Evolutionary conservation across 2,888 invertebrate species (phyloP).

Genomic region (Sesamia inferens): DNA sequence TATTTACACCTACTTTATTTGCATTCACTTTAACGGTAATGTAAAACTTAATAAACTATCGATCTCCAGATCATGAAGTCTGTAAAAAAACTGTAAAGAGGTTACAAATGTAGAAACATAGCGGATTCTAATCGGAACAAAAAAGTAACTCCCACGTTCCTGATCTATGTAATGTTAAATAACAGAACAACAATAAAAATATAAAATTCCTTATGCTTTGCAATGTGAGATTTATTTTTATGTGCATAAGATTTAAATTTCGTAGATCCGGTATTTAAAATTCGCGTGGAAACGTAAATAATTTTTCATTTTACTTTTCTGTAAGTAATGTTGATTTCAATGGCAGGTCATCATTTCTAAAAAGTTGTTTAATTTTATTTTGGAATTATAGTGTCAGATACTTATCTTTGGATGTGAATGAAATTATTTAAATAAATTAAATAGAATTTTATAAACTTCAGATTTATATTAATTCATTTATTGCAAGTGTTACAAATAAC

Average conservation of each 20-base stretch:
- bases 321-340: conserved; percentile 24
- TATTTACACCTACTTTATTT: conserved; percentile 30
- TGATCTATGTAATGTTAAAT: conserved; percentile 57
- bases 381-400: not conserved
- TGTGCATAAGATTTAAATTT: not conserved
- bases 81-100: conserved; percentile 27
- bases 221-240: conserved; percentile 27
- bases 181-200: conserved; percentile 44
- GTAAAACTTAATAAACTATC: conserved; percentile 25
- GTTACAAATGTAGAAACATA: conserved; percentile 46
- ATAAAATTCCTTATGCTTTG: conserved; percentile 28
- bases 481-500: conserved; percentile 11
- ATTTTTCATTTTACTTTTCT: conserved; percentile 42
- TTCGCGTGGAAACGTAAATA: conserved; percentile 9
- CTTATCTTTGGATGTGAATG: not conserved
- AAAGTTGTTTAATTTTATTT: conserved; percentile 20
- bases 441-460: not conserved
- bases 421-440: not conserved
- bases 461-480: not conserved
- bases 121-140: conserved; percentile 51
- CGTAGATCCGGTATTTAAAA: not conserved
- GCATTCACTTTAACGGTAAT: conserved; percentile 41
- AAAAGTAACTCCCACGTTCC: conserved; percentile 65
- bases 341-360: conserved; percentile 12
- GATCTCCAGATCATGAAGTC: conserved; percentile 10